Conservation (phyloP, 2,888 invertebrate species). For the Cyrtodaria siliqua region DNA sequence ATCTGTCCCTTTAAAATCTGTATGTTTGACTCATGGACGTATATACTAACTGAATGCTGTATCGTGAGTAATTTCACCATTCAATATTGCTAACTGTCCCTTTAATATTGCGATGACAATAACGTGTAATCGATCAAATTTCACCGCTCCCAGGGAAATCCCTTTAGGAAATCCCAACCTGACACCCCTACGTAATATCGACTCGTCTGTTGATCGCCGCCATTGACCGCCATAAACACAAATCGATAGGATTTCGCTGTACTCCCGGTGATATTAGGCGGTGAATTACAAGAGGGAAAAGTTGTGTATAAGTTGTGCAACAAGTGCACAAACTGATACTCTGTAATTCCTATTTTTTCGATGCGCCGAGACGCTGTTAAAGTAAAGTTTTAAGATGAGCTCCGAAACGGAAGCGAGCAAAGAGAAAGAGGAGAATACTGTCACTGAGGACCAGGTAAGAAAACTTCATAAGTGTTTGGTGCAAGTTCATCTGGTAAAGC, state of each 20-base stretch:
- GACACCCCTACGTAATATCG: not conserved
- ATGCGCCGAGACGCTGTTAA: too few relatives aligned
- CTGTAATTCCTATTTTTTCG: too few relatives aligned
- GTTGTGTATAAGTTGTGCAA: constrained; percentile 8
- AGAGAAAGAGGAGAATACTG: not conserved
- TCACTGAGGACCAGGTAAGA: constrained; percentile 9
- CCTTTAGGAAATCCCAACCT: constrained; percentile 6
- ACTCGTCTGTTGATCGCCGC: constrained; percentile 14
- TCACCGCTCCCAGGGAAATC: constrained; percentile 10
- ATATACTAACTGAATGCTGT: too few relatives aligned
- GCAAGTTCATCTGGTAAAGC: too few relatives aligned
- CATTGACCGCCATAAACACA: constrained; percentile 29
- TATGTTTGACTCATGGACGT: too few relatives aligned
- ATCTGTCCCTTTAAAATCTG: too few relatives aligned
- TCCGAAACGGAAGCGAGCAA: not conserved
- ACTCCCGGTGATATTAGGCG: constrained; percentile 6
- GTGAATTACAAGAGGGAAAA: not conserved
- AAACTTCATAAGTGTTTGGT: not conserved
- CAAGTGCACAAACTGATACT: not conserved
- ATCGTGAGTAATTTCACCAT: too few relatives aligned
- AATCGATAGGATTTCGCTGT: constrained; percentile 13
- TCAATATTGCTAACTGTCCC: too few relatives aligned
- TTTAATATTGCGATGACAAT: too few relatives aligned
- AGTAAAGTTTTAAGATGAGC: not conserved
- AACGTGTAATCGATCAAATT: too few relatives aligned